Evolutionary conservation across 1,140 invertebrate genomes (phyloP).

Genomic region (Varroa destructor): DNA sequence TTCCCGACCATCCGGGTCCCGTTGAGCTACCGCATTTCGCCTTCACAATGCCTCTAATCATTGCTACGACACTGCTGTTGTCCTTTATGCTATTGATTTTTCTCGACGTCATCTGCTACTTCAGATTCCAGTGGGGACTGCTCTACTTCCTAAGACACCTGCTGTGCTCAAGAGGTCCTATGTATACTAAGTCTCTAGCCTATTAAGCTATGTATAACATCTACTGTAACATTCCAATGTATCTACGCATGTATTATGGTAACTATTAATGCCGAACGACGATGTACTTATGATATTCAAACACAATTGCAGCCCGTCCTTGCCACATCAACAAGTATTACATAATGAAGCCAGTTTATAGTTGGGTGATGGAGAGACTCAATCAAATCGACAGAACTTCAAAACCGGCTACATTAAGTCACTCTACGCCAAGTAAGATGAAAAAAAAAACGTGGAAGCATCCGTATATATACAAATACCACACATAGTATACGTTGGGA

Average conservation of each 20-base stretch:
- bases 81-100: slow-evolving; percentile 31
- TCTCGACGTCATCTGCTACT: slow-evolving; percentile 34
- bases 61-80: slow-evolving; percentile 31
- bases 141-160: slow-evolving; percentile 32
- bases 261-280: no score
- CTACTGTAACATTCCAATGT: no score
- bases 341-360: no score
- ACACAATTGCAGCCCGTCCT: no score
- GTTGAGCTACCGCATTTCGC: slow-evolving; percentile 23
- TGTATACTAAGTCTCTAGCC: slow-evolving; percentile 13
- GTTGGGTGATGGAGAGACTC: no score
- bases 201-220: not conserved
- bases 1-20: slow-evolving; percentile 3
- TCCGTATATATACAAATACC: no score
- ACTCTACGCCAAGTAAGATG: not conserved
- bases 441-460: not conserved
- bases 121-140: slow-evolving; percentile 34
- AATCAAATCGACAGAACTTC: not conserved
- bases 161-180: slow-evolving; percentile 32
- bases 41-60: slow-evolving; percentile 32
- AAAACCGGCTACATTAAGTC: not conserved
- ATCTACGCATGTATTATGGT: no score
- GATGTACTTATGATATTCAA: no score
- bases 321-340: no score
- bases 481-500: no score